phyloP scores from a whole-genome alignment of 2,113 vertebrate species.

The Coptodon rendalli region DNA sequence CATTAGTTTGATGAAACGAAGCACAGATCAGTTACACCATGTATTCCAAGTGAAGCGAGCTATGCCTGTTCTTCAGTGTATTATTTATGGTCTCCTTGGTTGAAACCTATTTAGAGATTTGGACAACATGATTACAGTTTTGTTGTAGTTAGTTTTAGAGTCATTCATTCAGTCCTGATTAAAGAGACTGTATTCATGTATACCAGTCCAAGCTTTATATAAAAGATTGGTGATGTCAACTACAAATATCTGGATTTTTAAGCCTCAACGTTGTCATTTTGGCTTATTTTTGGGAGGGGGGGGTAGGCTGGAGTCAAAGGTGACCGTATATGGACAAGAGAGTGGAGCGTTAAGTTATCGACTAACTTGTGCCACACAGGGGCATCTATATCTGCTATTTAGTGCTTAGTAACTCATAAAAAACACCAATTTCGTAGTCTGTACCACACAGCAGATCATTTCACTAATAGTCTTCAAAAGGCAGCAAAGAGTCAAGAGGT shows the following conservation, averaged over 20 bases:
- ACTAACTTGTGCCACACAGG: not conserved
- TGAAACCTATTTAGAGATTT: not conserved
- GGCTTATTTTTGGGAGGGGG: too few relatives aligned
- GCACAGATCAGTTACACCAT: slow-evolving; percentile 27
- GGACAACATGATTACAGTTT: not conserved
- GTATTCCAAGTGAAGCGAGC: slow-evolving; percentile 16
- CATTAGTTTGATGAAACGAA: slow-evolving; percentile 43
- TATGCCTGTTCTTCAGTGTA: not conserved
- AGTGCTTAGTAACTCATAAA: not conserved
- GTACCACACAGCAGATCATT: not conserved
- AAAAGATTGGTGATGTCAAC: not conserved
- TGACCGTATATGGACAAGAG: not conserved
- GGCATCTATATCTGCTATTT: not conserved
- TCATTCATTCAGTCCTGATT: not conserved
- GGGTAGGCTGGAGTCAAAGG: not conserved
- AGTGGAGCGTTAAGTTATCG: not conserved
- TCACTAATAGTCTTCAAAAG: not conserved
- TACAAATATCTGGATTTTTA: not conserved
- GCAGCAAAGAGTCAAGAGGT: not conserved
- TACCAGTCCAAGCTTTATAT: not conserved
- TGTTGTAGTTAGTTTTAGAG: not conserved
- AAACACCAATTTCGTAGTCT: not conserved
- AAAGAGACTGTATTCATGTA: not conserved
- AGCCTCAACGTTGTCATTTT: not conserved
- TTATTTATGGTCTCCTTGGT: not conserved